Evolutionary conservation across 2,888 invertebrate species (phyloP).

Genomic region (Drosophila paracracens): DNA sequence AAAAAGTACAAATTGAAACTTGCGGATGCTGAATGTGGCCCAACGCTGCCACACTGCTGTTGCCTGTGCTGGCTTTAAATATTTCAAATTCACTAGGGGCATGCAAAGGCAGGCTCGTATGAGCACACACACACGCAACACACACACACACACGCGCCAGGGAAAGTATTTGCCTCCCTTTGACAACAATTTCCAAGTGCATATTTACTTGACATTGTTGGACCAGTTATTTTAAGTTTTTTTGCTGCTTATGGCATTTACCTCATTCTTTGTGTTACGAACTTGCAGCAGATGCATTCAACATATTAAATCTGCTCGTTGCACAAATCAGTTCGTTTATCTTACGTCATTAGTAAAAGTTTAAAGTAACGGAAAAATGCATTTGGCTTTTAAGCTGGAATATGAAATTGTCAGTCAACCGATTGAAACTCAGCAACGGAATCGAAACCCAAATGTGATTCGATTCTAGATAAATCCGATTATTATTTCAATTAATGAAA

Average conservation of each 20-base stretch:
- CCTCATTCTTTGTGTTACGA: neutral
- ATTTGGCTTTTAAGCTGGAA: neutral
- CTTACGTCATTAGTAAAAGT: constrained; percentile 1
- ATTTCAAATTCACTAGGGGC: constrained; percentile 49
- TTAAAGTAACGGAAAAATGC: neutral
- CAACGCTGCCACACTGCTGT: constrained; percentile 17
- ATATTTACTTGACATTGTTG: constrained; percentile 44
- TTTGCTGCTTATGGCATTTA: constrained; percentile 15
- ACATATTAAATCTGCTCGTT: constrained; percentile 18
- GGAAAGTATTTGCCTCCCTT: constrained; percentile 39
- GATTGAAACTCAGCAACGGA: neutral
- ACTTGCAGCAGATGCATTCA: constrained; percentile 32
- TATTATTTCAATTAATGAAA: neutral
- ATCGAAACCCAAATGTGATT: neutral
- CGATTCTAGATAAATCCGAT: neutral
- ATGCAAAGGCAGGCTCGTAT: neutral
- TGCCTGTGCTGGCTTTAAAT: constrained; percentile 46
- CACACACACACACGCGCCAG: constrained; percentile 15
- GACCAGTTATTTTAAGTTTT: constrained; percentile 10
- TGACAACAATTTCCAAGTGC: constrained; percentile 52
- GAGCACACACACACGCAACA: neutral
- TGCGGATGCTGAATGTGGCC: constrained; percentile 8
- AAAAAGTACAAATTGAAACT: neutral
- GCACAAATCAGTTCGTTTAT: constrained; percentile 7
- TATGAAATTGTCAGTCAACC: neutral